phyloP scores from a whole-genome alignment of 2,888 invertebrate species.

The Nomada goodeniana region DNA sequence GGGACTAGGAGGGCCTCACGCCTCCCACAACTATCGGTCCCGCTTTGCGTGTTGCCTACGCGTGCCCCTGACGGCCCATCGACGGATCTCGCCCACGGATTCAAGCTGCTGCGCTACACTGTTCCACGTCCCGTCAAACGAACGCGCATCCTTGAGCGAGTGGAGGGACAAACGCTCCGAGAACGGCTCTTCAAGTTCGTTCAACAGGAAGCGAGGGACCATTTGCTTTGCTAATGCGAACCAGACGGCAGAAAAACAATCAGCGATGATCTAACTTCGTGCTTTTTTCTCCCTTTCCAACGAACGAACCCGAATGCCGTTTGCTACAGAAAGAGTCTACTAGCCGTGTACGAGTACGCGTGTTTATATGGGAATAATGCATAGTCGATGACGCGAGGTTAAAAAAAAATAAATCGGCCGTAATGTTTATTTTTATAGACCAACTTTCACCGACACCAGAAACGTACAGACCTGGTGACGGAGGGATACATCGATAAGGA shows the following conservation, averaged over 20 bases:
- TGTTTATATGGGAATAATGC: not conserved
- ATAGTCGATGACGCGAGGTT: not conserved
- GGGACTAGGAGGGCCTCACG: slow-evolving; percentile 49
- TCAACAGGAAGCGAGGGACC: not conserved
- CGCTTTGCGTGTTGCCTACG: slow-evolving; percentile 74
- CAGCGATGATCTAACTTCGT: not conserved
- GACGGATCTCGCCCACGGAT: slow-evolving; percentile 62
- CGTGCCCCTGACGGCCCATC: slow-evolving; percentile 69
- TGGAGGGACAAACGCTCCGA: slow-evolving; percentile 2
- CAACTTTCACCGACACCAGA: not conserved
- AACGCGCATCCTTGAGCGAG: not conserved
- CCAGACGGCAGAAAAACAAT: slow-evolving; percentile 1
- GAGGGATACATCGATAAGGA: not conserved
- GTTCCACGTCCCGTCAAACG: not conserved
- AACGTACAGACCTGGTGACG: slow-evolving; percentile 6
- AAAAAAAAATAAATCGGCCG: not conserved
- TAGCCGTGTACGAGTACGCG: slow-evolving; percentile 8
- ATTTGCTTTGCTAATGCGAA: slow-evolving; percentile 2
- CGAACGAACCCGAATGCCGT: not conserved
- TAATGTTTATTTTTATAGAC: not conserved
- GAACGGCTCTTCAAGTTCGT: slow-evolving; percentile 15
- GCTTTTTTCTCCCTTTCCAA: not conserved
- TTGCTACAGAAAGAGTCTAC: slow-evolving; percentile 15
- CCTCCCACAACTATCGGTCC: slow-evolving; percentile 60
- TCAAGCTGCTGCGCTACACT: too few relatives aligned